A percentile compares a stretch with the other conserved stretches of the same genome.
These are phyloP conservation scores for Anguilla megastoma DNA, from an alignment of 2,797 vertebrate genomes.

Conservation along the genomic window DNA sequence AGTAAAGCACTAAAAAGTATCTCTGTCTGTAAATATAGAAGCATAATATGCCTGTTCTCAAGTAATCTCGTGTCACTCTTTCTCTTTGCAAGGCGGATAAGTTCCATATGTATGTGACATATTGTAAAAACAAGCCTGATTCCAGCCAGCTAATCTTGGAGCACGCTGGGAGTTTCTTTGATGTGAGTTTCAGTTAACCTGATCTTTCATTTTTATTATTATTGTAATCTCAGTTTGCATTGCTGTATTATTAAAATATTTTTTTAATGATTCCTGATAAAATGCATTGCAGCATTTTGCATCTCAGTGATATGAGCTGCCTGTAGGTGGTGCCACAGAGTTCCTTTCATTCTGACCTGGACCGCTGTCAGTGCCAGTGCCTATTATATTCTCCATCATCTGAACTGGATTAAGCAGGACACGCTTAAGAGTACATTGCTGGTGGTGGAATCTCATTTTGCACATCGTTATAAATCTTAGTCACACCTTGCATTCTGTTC, in stretches of 20 bases:
- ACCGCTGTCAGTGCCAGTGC: background rate
- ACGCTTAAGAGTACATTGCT: background rate
- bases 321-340: conserved; percentile 32
- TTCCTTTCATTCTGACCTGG: conserved; percentile 11
- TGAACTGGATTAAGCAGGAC: background rate
- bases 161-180: conserved; percentile 91
- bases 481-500: conserved; percentile 26
- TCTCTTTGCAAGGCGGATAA: conserved; percentile 87
- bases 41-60: background rate
- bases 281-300: background rate
- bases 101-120: conserved; percentile 99
- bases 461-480: background rate
- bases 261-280: background rate
- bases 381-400: conserved; percentile 8
- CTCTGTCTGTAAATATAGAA: background rate
- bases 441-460: background rate
- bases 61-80: background rate
- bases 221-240: background rate
- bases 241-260: conserved; percentile 2
- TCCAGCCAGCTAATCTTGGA: conserved; percentile 95
- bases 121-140: conserved; percentile 98
- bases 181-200: conserved; percentile 73
- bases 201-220: background rate
- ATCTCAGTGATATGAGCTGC: background rate
- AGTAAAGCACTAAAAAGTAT: too few species aligned